Percentiles rank a stretch among this genome's conserved stretches.
Conservation (phyloP, 1,140 invertebrate genomes). For the Heliconius himera region DNA sequence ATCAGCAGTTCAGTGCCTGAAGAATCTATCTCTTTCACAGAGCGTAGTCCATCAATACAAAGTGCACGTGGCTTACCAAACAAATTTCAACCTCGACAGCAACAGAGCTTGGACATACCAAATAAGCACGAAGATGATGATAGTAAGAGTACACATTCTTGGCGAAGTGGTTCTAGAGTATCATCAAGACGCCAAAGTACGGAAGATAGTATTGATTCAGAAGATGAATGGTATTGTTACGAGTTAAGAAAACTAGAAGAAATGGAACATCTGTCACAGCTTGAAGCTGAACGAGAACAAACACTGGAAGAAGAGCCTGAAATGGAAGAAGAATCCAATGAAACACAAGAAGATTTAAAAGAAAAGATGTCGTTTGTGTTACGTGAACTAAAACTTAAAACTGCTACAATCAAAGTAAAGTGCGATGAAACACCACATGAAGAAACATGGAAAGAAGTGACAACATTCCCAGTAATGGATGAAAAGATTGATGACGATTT, state of each 20-base stretch:
- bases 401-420: constrained; percentile 75
- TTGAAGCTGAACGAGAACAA: constrained; percentile 85
- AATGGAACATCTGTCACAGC: constrained; percentile 88
- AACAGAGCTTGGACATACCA: constrained; percentile 91
- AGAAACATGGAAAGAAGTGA: constrained; percentile 77
- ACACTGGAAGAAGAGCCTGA: constrained; percentile 84
- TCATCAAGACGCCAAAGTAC: constrained; percentile 94
- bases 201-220: constrained; percentile 95
- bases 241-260: constrained; percentile 93
- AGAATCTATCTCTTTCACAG: constrained; percentile 78
- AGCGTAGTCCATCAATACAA: constrained; percentile 85
- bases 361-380: constrained; percentile 90
- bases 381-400: constrained; percentile 87
- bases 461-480: constrained; percentile 70
- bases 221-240: constrained; percentile 96
- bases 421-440: constrained; percentile 72
- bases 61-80: constrained; percentile 82
- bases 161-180: constrained; percentile 91
- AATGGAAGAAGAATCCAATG: constrained; percentile 74
- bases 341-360: constrained; percentile 87
- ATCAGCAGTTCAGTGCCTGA: constrained; percentile 64
- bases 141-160: constrained; percentile 92
- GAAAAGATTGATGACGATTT: constrained; percentile 57
- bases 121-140: constrained; percentile 90
- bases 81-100: constrained; percentile 86